Base-by-base conservation (phyloP, 2,888 invertebrate species). In the Epistrophe grossulariae region DNA sequence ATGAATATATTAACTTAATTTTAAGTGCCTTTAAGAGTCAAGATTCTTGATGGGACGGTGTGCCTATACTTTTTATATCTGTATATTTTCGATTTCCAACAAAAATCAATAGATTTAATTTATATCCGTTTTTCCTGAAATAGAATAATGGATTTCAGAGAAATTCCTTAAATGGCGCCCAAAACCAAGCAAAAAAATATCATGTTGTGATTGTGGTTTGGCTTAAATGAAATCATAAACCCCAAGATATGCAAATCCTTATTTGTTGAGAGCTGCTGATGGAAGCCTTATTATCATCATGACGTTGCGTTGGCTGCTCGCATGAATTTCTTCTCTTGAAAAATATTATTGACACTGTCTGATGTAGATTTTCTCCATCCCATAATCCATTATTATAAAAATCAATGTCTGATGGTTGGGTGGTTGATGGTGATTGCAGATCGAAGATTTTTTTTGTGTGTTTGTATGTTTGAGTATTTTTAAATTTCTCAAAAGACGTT, bases 41-140 rank as follows among this genome's bases (percentile, higher is more conserved):
- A 59, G 35, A 13, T 59, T 35, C 57, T 10, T 31, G 0, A 11
- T 3, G 4, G 11, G 17, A 35, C 17, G 2, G 11, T 59, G 59
- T 59, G 5, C 24, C 24, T 4, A 31, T 35, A 38, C 59, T 59
- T 10, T 17, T 6, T 10, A 35, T n/a, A 24, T 24, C 1, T 24
- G 2, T 24, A 24, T 24, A 3, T 24, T 24, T 2, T 19, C 11
- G 7, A n/a, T 8, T n/a, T 45, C 6, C 0, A n/a, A n/a, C n/a
- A 10, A 55, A 59, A 59, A 59, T n/a, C 35, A 38, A 59, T 43
- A 62, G 6, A 43, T 17, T 38, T 17, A 38, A 59, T 59, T 35
- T 38, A 17, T 10, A 17, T 59, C 17, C 5, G 2, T 59, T 59
- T 57, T 35, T 59, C 11, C 17, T 17, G 35, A 3, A 59, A 59